Conservation (phyloP, 1,140 invertebrate genomes). For the Nasonia giraulti region DNA sequence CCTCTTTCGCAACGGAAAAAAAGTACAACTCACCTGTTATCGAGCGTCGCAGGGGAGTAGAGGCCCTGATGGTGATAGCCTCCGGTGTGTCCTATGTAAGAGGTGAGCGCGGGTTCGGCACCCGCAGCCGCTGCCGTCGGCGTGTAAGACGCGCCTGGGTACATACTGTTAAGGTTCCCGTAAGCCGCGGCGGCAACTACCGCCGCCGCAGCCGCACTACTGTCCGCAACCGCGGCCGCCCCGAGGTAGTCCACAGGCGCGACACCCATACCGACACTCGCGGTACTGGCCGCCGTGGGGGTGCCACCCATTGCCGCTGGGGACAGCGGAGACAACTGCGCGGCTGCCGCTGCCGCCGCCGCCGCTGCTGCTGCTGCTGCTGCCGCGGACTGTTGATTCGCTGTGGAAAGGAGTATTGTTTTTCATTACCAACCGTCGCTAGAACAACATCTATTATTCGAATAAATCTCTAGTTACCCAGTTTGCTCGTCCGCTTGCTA, state of each 20-base stretch:
- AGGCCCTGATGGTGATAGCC: slow-evolving; percentile 79
- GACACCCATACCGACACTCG: slow-evolving; percentile 70
- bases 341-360: slow-evolving; percentile 29
- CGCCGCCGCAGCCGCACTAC: slow-evolving; percentile 80
- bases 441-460: background rate
- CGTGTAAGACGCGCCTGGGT: slow-evolving; percentile 81
- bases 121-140: slow-evolving; percentile 77
- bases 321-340: slow-evolving; percentile 55
- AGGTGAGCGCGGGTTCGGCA: slow-evolving; percentile 76
- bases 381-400: background rate
- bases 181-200: slow-evolving; percentile 86
- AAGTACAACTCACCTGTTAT: slow-evolving; percentile 75
- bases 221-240: slow-evolving; percentile 78
- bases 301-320: slow-evolving; percentile 61
- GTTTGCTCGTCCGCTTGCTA: slow-evolving; percentile 84
- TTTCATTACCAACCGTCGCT: background rate
- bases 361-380: too few relatives aligned
- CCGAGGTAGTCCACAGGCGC: slow-evolving; percentile 80
- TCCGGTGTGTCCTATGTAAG: slow-evolving; percentile 83
- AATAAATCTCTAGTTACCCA: background rate
- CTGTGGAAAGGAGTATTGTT: background rate
- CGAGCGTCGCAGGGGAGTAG: slow-evolving; percentile 82
- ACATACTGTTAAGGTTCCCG: slow-evolving; percentile 88
- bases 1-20: too few relatives aligned
- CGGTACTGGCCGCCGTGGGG: slow-evolving; percentile 67